These are phyloP conservation scores for Cristatella mucedo DNA, from an alignment of 2,888 invertebrate genomes.

Conservation along the genomic window DNA sequence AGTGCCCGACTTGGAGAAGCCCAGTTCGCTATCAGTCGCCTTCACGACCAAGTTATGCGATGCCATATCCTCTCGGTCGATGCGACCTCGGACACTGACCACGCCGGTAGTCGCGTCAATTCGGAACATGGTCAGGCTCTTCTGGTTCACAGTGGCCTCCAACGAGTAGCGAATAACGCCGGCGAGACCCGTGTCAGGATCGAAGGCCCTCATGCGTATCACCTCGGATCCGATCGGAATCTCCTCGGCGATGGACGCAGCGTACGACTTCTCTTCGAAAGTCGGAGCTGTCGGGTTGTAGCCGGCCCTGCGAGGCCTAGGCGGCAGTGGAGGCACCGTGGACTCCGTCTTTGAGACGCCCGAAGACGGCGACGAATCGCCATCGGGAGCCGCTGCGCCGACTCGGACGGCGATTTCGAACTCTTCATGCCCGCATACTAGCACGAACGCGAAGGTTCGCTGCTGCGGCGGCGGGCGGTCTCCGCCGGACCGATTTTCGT, in stretches of 20 bases:
- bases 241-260: conserved; percentile 60
- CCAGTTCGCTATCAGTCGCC: conserved; percentile 47
- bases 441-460: no score
- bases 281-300: not conserved
- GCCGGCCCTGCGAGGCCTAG: no score
- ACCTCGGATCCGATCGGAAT: conserved; percentile 88
- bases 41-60: conserved; percentile 63
- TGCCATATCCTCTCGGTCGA: conserved; percentile 72
- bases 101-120: conserved; percentile 73
- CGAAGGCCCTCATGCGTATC: conserved; percentile 55
- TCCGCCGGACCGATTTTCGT: no score
- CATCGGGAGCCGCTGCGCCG: no score
- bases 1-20: conserved; percentile 44
- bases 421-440: no score
- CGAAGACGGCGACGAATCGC: no score
- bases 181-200: conserved; percentile 58
- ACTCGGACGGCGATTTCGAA: no score
- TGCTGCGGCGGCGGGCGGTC: no score
- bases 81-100: conserved; percentile 61
- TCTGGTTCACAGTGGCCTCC: conserved; percentile 46
- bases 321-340: no score
- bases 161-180: conserved; percentile 74
- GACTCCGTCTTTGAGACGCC: no score
- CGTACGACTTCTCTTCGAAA: not conserved
- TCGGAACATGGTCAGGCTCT: conserved; percentile 41